A percentile compares a stretch with the other conserved stretches of the same genome.
Evolutionary conservation across 2,888 invertebrate genomes (phyloP).

Genomic region (Panzeria rudis): DNA sequence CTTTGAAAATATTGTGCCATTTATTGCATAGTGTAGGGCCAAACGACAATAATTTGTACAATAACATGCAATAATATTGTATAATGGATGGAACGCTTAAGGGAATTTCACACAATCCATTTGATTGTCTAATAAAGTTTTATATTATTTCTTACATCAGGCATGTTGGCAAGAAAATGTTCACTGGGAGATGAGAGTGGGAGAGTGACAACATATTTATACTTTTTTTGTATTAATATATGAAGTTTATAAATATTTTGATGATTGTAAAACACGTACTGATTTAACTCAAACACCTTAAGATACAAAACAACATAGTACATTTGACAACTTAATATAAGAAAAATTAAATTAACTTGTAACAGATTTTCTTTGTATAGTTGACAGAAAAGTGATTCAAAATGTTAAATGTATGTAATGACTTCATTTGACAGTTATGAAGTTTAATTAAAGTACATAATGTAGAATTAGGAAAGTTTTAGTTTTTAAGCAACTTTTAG

Average conservation of each 20-base stretch:
- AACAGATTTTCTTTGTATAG: slow-evolving; percentile 40
- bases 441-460: background rate
- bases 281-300: slow-evolving; percentile 48
- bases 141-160: background rate
- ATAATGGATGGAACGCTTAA: no score
- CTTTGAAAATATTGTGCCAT: no score
- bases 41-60: no score
- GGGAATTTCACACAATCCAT: no score
- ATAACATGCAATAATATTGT: no score
- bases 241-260: slow-evolving; percentile 45
- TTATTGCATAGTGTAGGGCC: no score
- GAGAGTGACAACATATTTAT: background rate
- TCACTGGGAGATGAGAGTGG: no score
- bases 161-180: no score
- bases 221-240: background rate
- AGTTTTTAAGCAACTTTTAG: no score
- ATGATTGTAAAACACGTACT: slow-evolving; percentile 67
- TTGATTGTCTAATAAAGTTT: no score
- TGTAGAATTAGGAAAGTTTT: background rate
- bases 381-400: background rate
- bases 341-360: slow-evolving; percentile 58
- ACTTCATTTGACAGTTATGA: background rate
- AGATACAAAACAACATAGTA: slow-evolving; percentile 33
- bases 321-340: slow-evolving; percentile 52
- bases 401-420: background rate